Conservation (phyloP, 2,888 invertebrate genomes). For the Agrotis exclamationis region DNA sequence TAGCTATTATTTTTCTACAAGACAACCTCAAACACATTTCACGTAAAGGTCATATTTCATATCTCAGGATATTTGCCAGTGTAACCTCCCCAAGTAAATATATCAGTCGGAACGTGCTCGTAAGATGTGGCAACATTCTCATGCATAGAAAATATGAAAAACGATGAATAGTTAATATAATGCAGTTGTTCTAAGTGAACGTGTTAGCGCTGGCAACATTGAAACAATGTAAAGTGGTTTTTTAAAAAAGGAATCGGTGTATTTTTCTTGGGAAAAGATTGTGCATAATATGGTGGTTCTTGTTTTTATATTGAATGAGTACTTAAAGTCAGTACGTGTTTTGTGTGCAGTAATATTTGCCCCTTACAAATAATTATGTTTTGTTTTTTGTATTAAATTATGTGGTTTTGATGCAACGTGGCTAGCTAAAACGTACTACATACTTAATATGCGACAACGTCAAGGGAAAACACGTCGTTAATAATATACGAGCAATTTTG, state of each 20-base stretch:
- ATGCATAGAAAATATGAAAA: constrained; percentile 66
- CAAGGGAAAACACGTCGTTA: too few relatives aligned
- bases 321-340: not conserved
- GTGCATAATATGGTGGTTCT: not conserved
- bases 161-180: constrained; percentile 63
- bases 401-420: too few relatives aligned
- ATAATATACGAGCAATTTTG: too few relatives aligned
- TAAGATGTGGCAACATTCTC: constrained; percentile 49
- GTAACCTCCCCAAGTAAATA: constrained; percentile 53
- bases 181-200: constrained; percentile 51
- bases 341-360: not conserved
- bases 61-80: constrained; percentile 51
- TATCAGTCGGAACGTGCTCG: constrained; percentile 55
- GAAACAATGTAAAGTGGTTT: constrained; percentile 37
- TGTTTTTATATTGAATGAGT: constrained; percentile 1
- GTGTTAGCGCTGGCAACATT: constrained; percentile 44
- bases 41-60: constrained; percentile 60
- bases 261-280: constrained; percentile 38
- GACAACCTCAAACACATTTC: constrained; percentile 48
- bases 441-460: too few relatives aligned
- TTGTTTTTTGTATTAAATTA: too few relatives aligned
- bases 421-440: too few relatives aligned
- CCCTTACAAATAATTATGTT: too few relatives aligned
- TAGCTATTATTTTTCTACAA: constrained; percentile 41
- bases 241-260: constrained; percentile 8